Evolutionary conservation across 2,888 invertebrate genomes (phyloP), one percentile per base, ranked within the genome.

Genomic region (Lumbricus terrestris): DNA sequence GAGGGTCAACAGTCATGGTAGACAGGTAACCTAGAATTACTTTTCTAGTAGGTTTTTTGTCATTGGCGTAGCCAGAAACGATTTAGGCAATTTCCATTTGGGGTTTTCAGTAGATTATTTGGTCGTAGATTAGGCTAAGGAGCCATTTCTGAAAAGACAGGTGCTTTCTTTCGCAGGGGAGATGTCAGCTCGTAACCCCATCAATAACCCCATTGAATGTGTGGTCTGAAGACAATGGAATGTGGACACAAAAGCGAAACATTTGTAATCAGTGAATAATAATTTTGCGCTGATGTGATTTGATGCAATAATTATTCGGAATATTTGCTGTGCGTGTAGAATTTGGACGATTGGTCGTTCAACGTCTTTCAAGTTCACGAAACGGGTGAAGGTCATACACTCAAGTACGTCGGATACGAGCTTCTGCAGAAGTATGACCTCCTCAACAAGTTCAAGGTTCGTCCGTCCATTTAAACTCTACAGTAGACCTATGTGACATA

Each of bases 401-500:
- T 98, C 93, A 97, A 98, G 95, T 98, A 97, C 95, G 96, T 99
- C 90, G 98, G 97, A 89, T 98, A 98, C 95, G 98, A 98, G 95
- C 96, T 99, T 91, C 96, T 99, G 93, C 98, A 98, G 95, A 96
- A 98, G 94, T 98, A 98, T 95, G 98, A 98, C 92, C 97, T 98
- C 95, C 97, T 98, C 94, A 97, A 98, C 95, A 98, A 98, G 95
- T 98, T 98, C 95, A 98, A 98, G 96, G 97, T 97, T 93, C 93
- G 35, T 83, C 93, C 93, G n/a, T 85, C 35, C 35, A 34, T 82
- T 34, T 13, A 88, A 88, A 88, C 11, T n/a, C n/a, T 69, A 29
- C 69, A 8, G 11, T 69, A 8, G 69, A 6, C n/a, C n/a, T n/a
- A n/a, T n/a, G n/a, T n/a, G n/a, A 15, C n/a, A 37, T 34, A 88